Percentiles rank a stretch among this genome's conserved stretches.
These are phyloP conservation scores for Apeira syringaria DNA, from an alignment of 2,888 invertebrate genomes.

Conservation along the genomic window DNA sequence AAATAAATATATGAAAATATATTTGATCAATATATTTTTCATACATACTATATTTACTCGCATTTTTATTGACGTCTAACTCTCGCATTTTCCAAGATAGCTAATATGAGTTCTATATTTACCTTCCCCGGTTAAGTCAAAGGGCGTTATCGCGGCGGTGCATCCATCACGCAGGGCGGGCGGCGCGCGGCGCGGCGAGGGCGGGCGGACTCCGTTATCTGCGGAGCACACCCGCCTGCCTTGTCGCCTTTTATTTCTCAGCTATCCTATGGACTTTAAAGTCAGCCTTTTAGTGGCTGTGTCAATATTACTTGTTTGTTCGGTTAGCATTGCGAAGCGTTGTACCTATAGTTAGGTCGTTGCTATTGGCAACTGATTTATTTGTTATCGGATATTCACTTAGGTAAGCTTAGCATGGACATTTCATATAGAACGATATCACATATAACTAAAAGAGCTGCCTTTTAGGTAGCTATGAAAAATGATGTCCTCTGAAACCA, in stretches of 20 bases:
- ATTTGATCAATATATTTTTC: no score
- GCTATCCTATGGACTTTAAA: slow-evolving; percentile 45
- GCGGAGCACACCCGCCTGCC: slow-evolving; percentile 47
- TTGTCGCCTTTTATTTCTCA: slow-evolving; percentile 54
- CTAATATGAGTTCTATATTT: slow-evolving; percentile 32
- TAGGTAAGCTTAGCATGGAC: no score
- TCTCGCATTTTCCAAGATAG: slow-evolving; percentile 25
- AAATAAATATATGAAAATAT: no score
- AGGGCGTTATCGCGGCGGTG: slow-evolving; percentile 42
- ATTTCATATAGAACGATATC: no score
- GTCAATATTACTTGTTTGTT: slow-evolving; percentile 38
- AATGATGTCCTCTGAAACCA: no score
- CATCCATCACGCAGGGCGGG: slow-evolving; percentile 45
- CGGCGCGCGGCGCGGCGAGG: slow-evolving; percentile 22
- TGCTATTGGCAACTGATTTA: not conserved
- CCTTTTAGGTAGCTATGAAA: no score
- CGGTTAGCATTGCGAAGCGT: slow-evolving; percentile 2
- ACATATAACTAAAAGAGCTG: no score
- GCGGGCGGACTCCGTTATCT: slow-evolving; percentile 42
- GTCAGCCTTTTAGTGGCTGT: slow-evolving; percentile 46
- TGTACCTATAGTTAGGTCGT: slow-evolving; percentile 1
- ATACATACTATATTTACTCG: no score
- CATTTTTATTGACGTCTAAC: no score
- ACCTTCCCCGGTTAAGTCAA: slow-evolving; percentile 40
- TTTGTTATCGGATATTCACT: no score